Base-by-base conservation (phyloP, 2,113 vertebrate species). In the Sitta europaea region DNA sequence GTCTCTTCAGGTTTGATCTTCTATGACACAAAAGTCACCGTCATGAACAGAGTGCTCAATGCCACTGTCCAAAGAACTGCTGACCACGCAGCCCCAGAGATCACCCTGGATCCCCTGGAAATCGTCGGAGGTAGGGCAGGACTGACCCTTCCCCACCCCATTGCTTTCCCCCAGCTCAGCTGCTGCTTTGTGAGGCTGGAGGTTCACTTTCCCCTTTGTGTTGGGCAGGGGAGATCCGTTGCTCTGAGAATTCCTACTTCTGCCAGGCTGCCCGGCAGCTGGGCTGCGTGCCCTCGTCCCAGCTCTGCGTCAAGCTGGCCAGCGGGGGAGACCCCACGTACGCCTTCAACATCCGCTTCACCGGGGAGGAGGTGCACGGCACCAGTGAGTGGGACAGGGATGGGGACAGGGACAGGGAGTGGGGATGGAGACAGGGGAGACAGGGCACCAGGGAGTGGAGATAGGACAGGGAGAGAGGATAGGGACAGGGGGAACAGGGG, bases 291-390 rank as follows among this genome's bases (percentile, higher is more conserved):
- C 99, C 99, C 0, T 99, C 99, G 2, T 99, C 99, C 1, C 99
- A 99, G 97, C 99, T 99, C 40, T 99, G 99, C 1, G 99, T 99
- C 33, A 99, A 99, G 50, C 97, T 99, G 53, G 99, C 99, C 63
- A 99, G 99, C 1, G 99, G 99, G 1, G 99, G 99, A 0, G 99
- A 99, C 97, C 99, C 99, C 25, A 99, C 99, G 1, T 99, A 99
- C 1, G 99, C 99, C 57, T 99, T 99, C 96, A 99, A 99, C 98
- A 99, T 99, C 77, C 99, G 99, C 88, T 99, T 99, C 98, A 99
- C 99, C 0, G 99, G 99, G 9, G 99, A 99, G 95, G 99, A 99
- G 96, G 99, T 99, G 68, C 99, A 99, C 2, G 99, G 99, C 92
- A 99, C 99, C 92, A 99, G 99, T 99, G 66, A 98, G 99, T 97